phyloP scores from a whole-genome alignment of 2,888 invertebrate species.

The Hypena proboscidalis region DNA sequence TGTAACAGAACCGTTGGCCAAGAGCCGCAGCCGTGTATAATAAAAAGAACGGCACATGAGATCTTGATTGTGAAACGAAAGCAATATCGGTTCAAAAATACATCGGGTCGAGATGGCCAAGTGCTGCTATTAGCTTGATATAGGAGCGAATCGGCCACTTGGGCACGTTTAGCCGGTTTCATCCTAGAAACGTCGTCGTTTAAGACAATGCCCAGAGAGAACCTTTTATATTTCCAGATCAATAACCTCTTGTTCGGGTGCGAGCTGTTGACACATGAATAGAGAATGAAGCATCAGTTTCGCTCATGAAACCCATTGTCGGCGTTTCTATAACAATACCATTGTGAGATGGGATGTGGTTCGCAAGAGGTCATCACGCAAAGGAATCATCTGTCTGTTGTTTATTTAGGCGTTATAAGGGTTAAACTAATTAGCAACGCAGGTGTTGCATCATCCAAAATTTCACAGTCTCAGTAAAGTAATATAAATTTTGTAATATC shows the following conservation, averaged over 20 bases:
- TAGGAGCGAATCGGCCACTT: conserved; percentile 59
- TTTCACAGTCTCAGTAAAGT: conserved; percentile 15
- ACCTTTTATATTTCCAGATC: conserved; percentile 73
- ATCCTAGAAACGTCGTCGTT: conserved; percentile 57
- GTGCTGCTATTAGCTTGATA: conserved; percentile 51
- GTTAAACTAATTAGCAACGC: conserved; percentile 37
- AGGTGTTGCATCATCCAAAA: conserved; percentile 21
- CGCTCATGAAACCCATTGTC: conserved; percentile 61
- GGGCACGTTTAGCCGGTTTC: conserved; percentile 70
- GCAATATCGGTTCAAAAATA: conserved; percentile 64
- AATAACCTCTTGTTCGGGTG: conserved; percentile 70
- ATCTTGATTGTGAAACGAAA: conserved; percentile 61
- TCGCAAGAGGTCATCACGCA: conserved; percentile 30
- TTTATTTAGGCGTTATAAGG: conserved; percentile 29
- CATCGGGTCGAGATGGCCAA: conserved; percentile 44
- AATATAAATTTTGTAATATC: conserved; percentile 24
- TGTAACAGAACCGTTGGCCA: conserved; percentile 33
- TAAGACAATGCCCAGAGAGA: conserved; percentile 72
- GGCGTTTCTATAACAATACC: conserved; percentile 45
- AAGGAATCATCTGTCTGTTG: conserved; percentile 15
- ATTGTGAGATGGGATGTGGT: conserved; percentile 31
- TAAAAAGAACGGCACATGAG: conserved; percentile 48
- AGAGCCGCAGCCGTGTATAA: conserved; percentile 34
- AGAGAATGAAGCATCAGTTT: conserved; percentile 61
- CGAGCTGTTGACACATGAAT: conserved; percentile 71